Evolutionary conservation across 1,140 invertebrate genomes (phyloP).

Genomic region (Camponotus floridanus): DNA sequence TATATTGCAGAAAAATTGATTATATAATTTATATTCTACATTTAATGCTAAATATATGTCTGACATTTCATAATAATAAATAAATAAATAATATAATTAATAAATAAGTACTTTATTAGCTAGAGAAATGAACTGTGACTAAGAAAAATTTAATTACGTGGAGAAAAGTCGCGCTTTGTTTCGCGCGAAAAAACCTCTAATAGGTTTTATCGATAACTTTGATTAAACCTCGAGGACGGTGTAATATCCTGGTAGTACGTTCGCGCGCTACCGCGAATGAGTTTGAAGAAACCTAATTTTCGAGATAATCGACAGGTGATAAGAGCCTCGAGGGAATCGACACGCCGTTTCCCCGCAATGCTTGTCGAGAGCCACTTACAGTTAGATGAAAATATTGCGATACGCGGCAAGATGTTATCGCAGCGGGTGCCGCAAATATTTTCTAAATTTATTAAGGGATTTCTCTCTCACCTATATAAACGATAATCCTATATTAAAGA

Average conservation of each 20-base stretch:
- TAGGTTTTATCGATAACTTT: conserved; percentile 41
- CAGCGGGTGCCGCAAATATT: not conserved
- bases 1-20: not conserved
- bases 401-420: conserved; percentile 13
- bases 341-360: conserved; percentile 4
- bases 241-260: conserved; percentile 26
- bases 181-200: conserved; percentile 30
- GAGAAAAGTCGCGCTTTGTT: conserved; percentile 37
- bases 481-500: too few relatives aligned
- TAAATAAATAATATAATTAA: too few relatives aligned
- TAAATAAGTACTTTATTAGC: conserved; percentile 12
- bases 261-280: not conserved
- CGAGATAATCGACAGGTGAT: conserved; percentile 54
- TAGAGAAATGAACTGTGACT: not conserved
- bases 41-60: not conserved
- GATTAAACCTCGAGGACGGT: conserved; percentile 37
- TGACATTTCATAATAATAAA: conserved; percentile 13
- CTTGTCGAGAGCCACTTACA: not conserved
- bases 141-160: conserved; percentile 4
- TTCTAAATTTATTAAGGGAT: not conserved
- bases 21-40: conserved; percentile 8
- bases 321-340: conserved; percentile 27
- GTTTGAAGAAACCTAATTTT: conserved; percentile 50
- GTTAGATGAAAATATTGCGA: not conserved
- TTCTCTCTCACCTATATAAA: not conserved